Percentiles rank a stretch among this genome's conserved stretches.
Conservation (phyloP, 2,888 invertebrate genomes). For the Eupsilia transversa region DNA sequence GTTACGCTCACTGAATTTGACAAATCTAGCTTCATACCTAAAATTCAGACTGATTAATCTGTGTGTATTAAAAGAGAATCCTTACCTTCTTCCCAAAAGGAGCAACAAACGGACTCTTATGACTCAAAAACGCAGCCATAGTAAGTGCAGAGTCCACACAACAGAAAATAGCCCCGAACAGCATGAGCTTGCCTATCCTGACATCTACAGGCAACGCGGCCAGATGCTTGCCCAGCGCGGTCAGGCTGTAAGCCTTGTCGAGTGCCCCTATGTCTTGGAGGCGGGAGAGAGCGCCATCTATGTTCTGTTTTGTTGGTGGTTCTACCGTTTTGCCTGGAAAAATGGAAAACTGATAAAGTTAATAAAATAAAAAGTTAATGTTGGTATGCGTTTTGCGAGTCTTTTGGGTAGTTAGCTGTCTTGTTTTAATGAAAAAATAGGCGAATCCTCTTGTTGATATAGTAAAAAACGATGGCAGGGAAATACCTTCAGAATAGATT, state of each 20-base stretch:
- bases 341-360: neutral
- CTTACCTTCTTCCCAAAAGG: constrained; percentile 93
- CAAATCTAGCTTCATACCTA: too few species aligned
- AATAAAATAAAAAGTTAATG: neutral
- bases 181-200: constrained; percentile 97
- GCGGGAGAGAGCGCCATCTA: constrained; percentile 92
- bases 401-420: neutral
- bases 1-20: too few species aligned
- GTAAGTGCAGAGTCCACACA: constrained; percentile 98
- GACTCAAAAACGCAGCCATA: constrained; percentile 95
- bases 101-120: constrained; percentile 94
- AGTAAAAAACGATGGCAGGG: too few species aligned
- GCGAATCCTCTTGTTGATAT: neutral
- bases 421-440: neutral
- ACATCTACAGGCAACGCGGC: constrained; percentile 97
- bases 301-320: constrained; percentile 92
- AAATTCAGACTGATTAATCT: too few species aligned
- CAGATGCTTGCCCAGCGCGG: constrained; percentile 96
- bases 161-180: constrained; percentile 97
- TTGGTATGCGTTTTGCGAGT: neutral
- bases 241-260: constrained; percentile 93
- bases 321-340: constrained; percentile 92
- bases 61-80: too few species aligned
- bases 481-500: neutral
- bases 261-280: constrained; percentile 95